Base-by-base conservation (phyloP, 1,140 invertebrate species). In the Diprion similis region DNA sequence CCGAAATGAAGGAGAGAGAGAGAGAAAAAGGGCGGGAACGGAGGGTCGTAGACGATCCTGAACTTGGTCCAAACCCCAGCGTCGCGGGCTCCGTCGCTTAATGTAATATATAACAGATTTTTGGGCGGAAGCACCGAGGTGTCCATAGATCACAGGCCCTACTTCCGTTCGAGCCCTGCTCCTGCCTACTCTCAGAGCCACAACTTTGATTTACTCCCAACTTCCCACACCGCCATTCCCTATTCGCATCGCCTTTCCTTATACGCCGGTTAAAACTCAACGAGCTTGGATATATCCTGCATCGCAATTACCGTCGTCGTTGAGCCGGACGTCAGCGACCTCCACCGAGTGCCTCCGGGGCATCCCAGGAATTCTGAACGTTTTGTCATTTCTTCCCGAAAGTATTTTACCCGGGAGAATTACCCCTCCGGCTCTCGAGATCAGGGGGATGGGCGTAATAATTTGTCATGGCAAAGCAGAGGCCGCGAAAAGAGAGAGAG, bases 71-170 rank as follows among this genome's bases (percentile, higher is more conserved):
- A 59, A 51, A 59, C 51, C 51, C 51, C 9, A 17, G 51, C 51
- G 51, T 13, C 11, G 71, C 70, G 75, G 76, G 76, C 70, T 77
- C 75, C 78, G 76, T 83, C 77, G 77, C 78, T 81, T 79, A 77
- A 79, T 79, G 79, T 80, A 82, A 84, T 86, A 84, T 85, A 86
- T 86, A 85, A 85, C 82, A 78, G 81, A 86, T 85, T 85, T 86
- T 85, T 84, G 78, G 80, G 76, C 83, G 83, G 84, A 85, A 84
- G 79, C 81, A 78, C 78, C 78, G 79, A 81, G 78, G 78, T 79
- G 82, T 82, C 78, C 83, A 82, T 85, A 85, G 80, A 86, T 86
- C 84, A 85, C 80, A 79, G 78, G 79, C 78, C 82, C 81, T 82
- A 83, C 81, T 85, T 86, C 82, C 84, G 83, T 79, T 78, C 78